Conservation (phyloP, 2,797 vertebrate species). For the Urosaurus nigricauda region DNA sequence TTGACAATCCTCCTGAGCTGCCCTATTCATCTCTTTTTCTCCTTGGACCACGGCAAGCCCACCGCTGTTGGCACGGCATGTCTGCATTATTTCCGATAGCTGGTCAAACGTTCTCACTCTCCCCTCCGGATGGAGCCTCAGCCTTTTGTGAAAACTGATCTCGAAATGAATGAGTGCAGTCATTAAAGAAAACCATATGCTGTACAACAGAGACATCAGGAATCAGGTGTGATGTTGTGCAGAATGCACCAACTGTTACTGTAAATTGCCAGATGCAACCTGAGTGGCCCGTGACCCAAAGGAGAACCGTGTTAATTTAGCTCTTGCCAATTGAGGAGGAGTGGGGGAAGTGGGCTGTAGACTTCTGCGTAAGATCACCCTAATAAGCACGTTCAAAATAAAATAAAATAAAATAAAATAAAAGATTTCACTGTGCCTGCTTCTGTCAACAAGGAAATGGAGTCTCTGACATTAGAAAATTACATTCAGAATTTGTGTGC, state of each 20-base stretch:
- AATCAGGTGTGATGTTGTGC: constrained; percentile 62
- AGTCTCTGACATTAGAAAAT: constrained; percentile 73
- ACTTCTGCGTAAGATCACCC: constrained; percentile 64
- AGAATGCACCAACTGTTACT: constrained; percentile 45
- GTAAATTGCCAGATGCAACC: constrained; percentile 57
- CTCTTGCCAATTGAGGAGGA: constrained; percentile 49
- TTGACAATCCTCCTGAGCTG: not conserved
- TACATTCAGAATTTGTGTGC: constrained; percentile 70
- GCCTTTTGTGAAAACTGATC: constrained; percentile 41
- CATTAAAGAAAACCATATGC: constrained; percentile 56
- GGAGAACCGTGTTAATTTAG: constrained; percentile 71
- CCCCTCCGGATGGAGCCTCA: not conserved
- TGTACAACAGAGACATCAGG: constrained; percentile 58
- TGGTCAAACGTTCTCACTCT: not conserved
- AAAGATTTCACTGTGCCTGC: constrained; percentile 39
- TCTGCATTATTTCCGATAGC: not conserved
- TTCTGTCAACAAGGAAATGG: constrained; percentile 63
- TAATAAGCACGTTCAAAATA: constrained; percentile 65
- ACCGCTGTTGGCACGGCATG: not conserved
- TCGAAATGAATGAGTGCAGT: constrained; percentile 49
- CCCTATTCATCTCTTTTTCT: not conserved
- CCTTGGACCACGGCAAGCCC: not conserved
- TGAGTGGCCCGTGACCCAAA: constrained; percentile 44
- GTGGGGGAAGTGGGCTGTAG: constrained; percentile 31
- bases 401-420: constrained; percentile 34